Percentiles rank a stretch among this genome's conserved stretches.
Evolutionary conservation across 2,113 vertebrate genomes (phyloP).

Genomic region (Sinocyclocheilus maitianheensis): DNA sequence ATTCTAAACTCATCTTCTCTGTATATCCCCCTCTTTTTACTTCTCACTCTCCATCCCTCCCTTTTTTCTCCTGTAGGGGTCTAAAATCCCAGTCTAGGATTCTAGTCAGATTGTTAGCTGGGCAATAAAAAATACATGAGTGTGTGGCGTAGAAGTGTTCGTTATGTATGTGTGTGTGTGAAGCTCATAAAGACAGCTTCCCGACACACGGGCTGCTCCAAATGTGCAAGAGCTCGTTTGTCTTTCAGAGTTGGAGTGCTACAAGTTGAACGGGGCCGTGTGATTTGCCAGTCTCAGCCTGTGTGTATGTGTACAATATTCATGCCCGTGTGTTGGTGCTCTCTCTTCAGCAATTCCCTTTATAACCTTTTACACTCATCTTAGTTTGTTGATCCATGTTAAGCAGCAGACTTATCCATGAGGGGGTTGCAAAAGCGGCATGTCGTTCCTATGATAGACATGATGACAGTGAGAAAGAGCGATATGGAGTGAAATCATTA

Average conservation of each 20-base stretch:
- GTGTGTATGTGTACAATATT: constrained; percentile 43
- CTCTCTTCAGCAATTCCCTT: constrained; percentile 30
- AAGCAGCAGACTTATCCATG: constrained; percentile 18
- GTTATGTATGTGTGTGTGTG: constrained; percentile 68
- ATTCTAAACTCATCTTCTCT: constrained; percentile 21
- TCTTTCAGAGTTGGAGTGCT: constrained; percentile 11
- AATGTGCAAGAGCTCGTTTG: constrained; percentile 50
- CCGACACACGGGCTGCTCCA: constrained; percentile 43
- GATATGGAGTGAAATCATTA: constrained; percentile 33
- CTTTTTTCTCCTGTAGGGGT: constrained; percentile 82
- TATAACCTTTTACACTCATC: constrained; percentile 38
- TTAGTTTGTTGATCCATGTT: constrained; percentile 42
- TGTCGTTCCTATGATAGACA: constrained; percentile 24
- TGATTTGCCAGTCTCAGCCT: constrained; percentile 36
- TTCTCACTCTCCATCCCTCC: constrained; percentile 60
- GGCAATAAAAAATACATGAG: constrained; percentile 98
- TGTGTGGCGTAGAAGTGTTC: constrained; percentile 84
- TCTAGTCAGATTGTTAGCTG: constrained; percentile 93
- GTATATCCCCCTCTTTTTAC: constrained; percentile 25
- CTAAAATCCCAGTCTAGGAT: constrained; percentile 87
- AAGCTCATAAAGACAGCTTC: constrained; percentile 44
- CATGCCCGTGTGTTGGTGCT: constrained; percentile 12
- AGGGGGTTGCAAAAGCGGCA: constrained; percentile 7
- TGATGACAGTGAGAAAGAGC: neutral
- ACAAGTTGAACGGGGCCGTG: constrained; percentile 19